phyloP scores from a whole-genome alignment of 2,888 invertebrate genomes.

The Perizoma flavofasciatum region DNA sequence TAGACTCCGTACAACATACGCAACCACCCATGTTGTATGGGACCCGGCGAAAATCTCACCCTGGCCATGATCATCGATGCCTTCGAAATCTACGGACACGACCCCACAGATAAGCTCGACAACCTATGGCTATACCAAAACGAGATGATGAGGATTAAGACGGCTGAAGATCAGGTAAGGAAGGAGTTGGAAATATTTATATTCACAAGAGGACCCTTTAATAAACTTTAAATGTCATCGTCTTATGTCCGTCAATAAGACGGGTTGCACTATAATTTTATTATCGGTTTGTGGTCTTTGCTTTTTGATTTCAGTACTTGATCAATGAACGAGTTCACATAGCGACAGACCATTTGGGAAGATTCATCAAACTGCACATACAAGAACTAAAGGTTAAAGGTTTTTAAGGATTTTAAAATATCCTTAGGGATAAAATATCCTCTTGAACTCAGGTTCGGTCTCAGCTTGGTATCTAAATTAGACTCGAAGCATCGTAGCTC shows the following conservation, averaged over 20 bases:
- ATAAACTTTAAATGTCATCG: no score
- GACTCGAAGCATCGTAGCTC: no score
- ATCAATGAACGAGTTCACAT: slow-evolving; percentile 75
- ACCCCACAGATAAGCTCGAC: slow-evolving; percentile 77
- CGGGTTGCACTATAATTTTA: no score
- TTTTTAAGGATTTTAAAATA: background rate
- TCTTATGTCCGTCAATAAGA: no score
- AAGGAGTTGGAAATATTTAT: no score
- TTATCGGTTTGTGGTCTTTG: background rate
- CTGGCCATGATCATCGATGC: slow-evolving; percentile 79
- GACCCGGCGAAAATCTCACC: slow-evolving; percentile 67
- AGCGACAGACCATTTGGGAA: slow-evolving; percentile 71
- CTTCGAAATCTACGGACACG: slow-evolving; percentile 78
- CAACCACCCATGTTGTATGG: slow-evolving; percentile 75
- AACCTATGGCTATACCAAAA: slow-evolving; percentile 73
- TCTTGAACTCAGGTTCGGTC: no score
- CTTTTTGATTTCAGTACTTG: slow-evolving; percentile 57
- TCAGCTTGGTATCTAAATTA: no score
- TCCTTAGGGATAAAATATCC: background rate
- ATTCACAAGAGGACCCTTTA: no score
- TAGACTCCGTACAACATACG: slow-evolving; percentile 67
- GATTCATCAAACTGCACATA: slow-evolving; percentile 69
- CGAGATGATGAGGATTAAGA: slow-evolving; percentile 74
- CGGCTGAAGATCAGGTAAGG: slow-evolving; percentile 73
- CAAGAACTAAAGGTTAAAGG: slow-evolving; percentile 62